Evolutionary conservation across 2,797 vertebrate genomes (phyloP).

Genomic region (Amphiprion clarkii): DNA sequence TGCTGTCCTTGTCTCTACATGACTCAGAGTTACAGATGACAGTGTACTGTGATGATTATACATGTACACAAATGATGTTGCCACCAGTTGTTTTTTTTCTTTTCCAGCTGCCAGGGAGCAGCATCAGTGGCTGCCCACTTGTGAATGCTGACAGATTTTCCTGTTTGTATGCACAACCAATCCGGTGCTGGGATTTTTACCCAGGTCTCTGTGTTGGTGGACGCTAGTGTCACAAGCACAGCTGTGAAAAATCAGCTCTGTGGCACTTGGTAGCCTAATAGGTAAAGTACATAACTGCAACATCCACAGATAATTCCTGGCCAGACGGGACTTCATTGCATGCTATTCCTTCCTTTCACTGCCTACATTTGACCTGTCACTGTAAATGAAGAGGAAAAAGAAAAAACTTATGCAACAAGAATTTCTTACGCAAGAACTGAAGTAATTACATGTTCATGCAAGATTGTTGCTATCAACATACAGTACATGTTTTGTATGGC

Average conservation of each 20-base stretch:
- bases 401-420: too few species aligned
- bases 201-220: background rate
- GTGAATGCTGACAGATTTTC: constrained; percentile 3
- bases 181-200: constrained; percentile 12
- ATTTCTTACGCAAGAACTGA: too few species aligned
- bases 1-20: constrained; percentile 2
- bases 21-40: constrained; percentile 7
- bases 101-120: constrained; percentile 11
- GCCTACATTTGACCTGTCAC: too few species aligned
- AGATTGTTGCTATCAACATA: background rate
- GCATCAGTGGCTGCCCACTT: constrained; percentile 8
- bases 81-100: background rate
- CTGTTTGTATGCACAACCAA: constrained; percentile 29
- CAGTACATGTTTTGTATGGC: background rate
- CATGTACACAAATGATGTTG: background rate
- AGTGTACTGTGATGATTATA: background rate
- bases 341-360: too few species aligned
- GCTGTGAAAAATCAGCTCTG: background rate
- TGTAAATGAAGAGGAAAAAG: too few species aligned
- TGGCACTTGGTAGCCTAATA: too few species aligned
- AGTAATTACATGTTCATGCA: too few species aligned
- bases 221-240: background rate
- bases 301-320: too few species aligned
- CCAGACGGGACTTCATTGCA: too few species aligned
- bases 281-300: background rate